phyloP scores from a whole-genome alignment of 2,888 invertebrate species.

The Argyresthia goedartella region DNA sequence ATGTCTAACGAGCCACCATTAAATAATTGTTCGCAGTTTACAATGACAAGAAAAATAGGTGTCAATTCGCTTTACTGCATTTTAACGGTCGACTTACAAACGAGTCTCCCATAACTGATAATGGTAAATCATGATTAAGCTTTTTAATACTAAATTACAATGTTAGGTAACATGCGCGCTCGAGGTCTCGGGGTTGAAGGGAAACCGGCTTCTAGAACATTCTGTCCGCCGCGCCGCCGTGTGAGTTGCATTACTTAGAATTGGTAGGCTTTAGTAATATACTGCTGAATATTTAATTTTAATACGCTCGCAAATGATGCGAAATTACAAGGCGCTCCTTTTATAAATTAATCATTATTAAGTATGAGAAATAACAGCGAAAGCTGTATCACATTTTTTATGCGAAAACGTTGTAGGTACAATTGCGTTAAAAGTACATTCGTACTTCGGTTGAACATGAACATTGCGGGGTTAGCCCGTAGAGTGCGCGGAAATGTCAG shows the following conservation, averaged over 20 bases:
- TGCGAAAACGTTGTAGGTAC: too few species aligned
- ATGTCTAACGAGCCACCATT: constrained; percentile 18
- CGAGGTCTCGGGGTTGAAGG: too few species aligned
- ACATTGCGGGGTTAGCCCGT: too few species aligned
- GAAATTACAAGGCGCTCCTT: constrained; percentile 1
- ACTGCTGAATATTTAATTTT: neutral
- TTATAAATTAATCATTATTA: constrained; percentile 3
- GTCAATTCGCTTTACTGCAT: constrained; percentile 13
- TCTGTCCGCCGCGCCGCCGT: too few species aligned
- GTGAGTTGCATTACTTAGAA: too few species aligned
- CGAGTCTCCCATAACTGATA: neutral
- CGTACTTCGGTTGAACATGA: too few species aligned
- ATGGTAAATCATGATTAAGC: neutral
- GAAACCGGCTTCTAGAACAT: too few species aligned
- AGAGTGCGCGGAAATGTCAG: constrained; percentile 41
- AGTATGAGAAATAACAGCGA: neutral
- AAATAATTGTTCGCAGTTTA: constrained; percentile 28
- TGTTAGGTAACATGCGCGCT: too few species aligned
- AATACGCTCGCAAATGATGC: constrained; percentile 1
- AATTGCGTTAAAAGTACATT: too few species aligned
- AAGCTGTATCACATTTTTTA: neutral
- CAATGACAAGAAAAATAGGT: constrained; percentile 42
- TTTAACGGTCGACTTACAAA: constrained; percentile 15
- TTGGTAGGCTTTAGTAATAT: too few species aligned
- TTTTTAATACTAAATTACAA: neutral